Evolutionary conservation across 2,113 vertebrate species (phyloP), one percentile per base, ranked within the genome.

Genomic region (Ifrita kowaldi): DNA sequence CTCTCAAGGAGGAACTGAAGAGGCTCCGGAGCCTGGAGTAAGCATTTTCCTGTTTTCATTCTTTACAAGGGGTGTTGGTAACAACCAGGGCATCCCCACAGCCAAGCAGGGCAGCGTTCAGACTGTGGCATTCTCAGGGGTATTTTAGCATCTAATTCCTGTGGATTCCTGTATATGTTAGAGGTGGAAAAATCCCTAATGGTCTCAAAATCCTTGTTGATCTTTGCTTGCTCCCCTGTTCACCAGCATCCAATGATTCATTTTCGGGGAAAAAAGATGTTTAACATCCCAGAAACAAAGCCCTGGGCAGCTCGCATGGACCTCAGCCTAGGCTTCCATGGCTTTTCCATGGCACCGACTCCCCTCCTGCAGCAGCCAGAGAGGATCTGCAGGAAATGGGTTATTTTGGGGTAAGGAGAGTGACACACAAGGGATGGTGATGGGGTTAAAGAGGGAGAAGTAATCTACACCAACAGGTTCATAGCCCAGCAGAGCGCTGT

Each of bases 1-100:
- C 33, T 6, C 67, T 98, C 95, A 97, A 95, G 85, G 98, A 98
- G 50, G 98, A 98, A 13, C 65, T 98, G 94, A 97, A 98, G 93
- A 94, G 47, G 68, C 80, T 98, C 8, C 95, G 6, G 42, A 71
- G 85, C 65, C 80, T 88, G 13, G 96, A 97, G 98, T 98, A 97
- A 98, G 98, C 63, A 10, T 10, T 71, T 47, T 52, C 18, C 56
- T 27, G 33, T 9, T 76, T 89, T 76, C 14, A 3, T 30, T 87
- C 19, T 13, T 32, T 57, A 30, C 3, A 0, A 12, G 39, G 12
- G 33, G 4, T 7, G 2, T 15, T 42, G 65, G 65, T 22, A 57
- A 67, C n/a, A 9, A 20, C 13, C 41, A 41, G 42, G 35, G 18
- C 22, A 44, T 22, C 33, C 42, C 22, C 7, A 2, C 17, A 55